These are phyloP conservation scores for Plusia festucae DNA, from an alignment of 2,888 invertebrate genomes.

Conservation along the genomic window DNA sequence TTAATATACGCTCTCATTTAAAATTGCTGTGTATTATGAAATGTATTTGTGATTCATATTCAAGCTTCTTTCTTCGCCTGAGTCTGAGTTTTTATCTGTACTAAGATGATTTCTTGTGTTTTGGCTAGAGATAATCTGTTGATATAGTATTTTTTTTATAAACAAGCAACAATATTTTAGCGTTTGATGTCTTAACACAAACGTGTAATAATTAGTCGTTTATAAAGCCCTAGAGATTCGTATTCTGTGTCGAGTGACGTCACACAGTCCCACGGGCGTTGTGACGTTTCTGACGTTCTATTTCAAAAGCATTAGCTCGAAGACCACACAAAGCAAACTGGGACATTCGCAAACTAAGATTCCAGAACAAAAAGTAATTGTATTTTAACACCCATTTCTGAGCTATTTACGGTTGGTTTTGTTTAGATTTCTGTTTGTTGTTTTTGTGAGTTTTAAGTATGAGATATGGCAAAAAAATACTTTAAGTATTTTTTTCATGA, in stretches of 20 bases:
- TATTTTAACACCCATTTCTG: neutral
- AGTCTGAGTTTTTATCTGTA: no score
- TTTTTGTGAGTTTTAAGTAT: no score
- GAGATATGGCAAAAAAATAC: no score
- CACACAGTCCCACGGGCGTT: slow-evolving; percentile 18
- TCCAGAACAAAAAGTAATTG: neutral
- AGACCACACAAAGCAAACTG: slow-evolving; percentile 35
- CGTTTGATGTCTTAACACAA: neutral
- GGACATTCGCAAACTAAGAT: slow-evolving; percentile 30
- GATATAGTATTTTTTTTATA: no score
- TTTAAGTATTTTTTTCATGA: no score
- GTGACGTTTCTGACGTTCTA: slow-evolving; percentile 31
- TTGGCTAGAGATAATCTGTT: no score
- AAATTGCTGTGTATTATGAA: no score
- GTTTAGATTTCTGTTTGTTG: neutral
- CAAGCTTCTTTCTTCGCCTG: no score
- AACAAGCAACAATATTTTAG: no score
- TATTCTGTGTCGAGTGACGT: slow-evolving; percentile 1
- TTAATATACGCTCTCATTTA: no score
- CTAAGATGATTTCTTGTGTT: no score
- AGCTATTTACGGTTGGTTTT: neutral
- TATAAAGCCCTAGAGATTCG: neutral
- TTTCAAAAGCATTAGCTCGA: slow-evolving; percentile 21
- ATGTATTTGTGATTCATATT: no score
- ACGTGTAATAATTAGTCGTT: slow-evolving; percentile 6